These are phyloP conservation scores for Eledona agricola DNA, from an alignment of 2,888 invertebrate species.

Conservation along the genomic window DNA sequence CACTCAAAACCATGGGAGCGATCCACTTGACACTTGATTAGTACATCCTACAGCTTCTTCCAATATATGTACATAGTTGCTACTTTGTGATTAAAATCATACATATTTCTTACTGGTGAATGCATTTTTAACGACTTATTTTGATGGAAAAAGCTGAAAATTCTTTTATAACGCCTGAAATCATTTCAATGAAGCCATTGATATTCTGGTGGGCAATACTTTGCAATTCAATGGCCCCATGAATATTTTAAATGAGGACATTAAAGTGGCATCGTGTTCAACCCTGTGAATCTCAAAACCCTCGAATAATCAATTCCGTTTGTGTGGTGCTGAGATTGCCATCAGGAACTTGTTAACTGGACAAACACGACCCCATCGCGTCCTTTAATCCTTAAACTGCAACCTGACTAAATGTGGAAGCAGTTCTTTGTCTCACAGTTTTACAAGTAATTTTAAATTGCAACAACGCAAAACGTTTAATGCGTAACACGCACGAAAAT, in stretches of 20 bases:
- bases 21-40: no score
- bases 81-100: not conserved
- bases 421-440: not conserved
- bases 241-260: constrained; percentile 19
- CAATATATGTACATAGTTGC: constrained; percentile 1
- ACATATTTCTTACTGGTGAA: constrained; percentile 3
- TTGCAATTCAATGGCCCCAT: constrained; percentile 28
- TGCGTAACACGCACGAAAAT: no score
- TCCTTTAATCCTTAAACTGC: not conserved
- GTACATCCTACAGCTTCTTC: not conserved
- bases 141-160: constrained; percentile 5
- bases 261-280: constrained; percentile 4
- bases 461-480: no score
- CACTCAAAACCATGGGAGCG: no score
- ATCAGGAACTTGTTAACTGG: constrained; percentile 30
- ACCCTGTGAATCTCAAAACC: constrained; percentile 17
- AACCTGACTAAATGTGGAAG: constrained; percentile 4
- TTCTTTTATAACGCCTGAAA: constrained; percentile 9
- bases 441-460: no score
- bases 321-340: constrained; percentile 21
- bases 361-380: constrained; percentile 17
- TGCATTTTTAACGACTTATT: constrained; percentile 8
- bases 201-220: constrained; percentile 14
- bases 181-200: constrained; percentile 20
- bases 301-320: constrained; percentile 24